Evolutionary conservation across 1,140 invertebrate genomes (phyloP), one percentile per base, ranked within the genome.

Genomic region (Drosophila ogumai): DNA sequence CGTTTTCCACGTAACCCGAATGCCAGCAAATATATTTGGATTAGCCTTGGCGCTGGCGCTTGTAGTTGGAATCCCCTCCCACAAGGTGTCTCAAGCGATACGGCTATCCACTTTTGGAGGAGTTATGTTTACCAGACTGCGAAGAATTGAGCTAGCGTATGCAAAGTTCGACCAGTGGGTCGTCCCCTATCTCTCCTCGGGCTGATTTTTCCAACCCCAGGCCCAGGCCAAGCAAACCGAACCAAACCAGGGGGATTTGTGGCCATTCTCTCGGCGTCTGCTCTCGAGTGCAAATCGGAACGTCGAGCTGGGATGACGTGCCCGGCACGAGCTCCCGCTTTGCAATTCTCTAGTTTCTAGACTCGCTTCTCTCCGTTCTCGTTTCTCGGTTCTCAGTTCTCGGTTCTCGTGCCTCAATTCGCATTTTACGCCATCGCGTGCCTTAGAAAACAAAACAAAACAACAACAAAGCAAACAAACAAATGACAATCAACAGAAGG

Each of bases 261-360:
- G 10, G 54, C 54, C 41, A 28, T 55, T 58, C 59, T 66, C 60
- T 47, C 50, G 57, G 3, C 44, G 56, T 49, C 34, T 71, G 46
- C 56, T 68, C 75, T 63, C 15, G 84, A 87, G 84, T 87, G 84
- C 84, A 77, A 88, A 82, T 87, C 82, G 72, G 58, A 84, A 74
- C 80, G 84, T 80, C 65, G 84, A 66, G 73, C 67, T 84, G 84
- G 71, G 75, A 79, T 80, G 82, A 80, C 84, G 74, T 82, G 80
- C 79, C 63, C 56, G 41, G 74, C 74, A 75, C 73, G 74, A 59
- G 54, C 72, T 66, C 72, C 60, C 60, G 40, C 44, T 46, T 52
- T 17, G 46, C 36, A 44, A 55, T 56, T 36, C 34, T 69, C 34
- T 55, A 32, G 9, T 40, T 47, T 19, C 50, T 54, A 54, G 50